Evolutionary conservation across 2,113 vertebrate genomes (phyloP).

Genomic region (Tragulus kanchil): DNA sequence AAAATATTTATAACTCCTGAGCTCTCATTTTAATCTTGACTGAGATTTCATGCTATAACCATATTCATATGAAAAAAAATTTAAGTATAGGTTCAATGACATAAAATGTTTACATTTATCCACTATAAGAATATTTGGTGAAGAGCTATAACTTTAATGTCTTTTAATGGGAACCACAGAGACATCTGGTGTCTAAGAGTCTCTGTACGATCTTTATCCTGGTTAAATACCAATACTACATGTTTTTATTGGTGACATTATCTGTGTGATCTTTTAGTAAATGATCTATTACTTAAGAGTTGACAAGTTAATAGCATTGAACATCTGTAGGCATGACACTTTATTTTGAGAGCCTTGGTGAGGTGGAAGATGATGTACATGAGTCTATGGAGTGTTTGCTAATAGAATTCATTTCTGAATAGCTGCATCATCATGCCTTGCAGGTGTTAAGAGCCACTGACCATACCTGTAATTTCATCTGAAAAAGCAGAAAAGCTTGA

Average conservation of each 20-base stretch:
- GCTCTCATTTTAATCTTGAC: background rate
- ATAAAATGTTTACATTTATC: background rate
- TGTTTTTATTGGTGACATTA: background rate
- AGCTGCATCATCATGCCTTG: background rate
- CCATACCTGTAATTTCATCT: background rate
- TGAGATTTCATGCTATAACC: background rate
- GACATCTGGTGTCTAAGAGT: background rate
- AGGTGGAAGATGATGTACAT: background rate
- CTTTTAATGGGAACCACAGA: background rate
- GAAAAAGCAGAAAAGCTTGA: background rate
- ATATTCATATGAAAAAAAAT: background rate
- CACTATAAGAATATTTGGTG: background rate
- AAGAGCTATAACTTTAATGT: background rate
- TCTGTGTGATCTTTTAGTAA: constrained; percentile 20
- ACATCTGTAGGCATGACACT: background rate
- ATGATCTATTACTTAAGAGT: background rate
- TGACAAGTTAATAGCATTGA: background rate
- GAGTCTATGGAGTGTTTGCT: background rate
- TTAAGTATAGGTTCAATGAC: background rate
- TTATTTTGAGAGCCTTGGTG: background rate
- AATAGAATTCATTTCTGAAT: background rate
- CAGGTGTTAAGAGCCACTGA: background rate
- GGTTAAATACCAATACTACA: background rate
- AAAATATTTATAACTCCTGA: background rate
- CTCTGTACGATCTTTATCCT: background rate